phyloP scores from a whole-genome alignment of 2,797 vertebrate species.

The Lerista edwardsae region DNA sequence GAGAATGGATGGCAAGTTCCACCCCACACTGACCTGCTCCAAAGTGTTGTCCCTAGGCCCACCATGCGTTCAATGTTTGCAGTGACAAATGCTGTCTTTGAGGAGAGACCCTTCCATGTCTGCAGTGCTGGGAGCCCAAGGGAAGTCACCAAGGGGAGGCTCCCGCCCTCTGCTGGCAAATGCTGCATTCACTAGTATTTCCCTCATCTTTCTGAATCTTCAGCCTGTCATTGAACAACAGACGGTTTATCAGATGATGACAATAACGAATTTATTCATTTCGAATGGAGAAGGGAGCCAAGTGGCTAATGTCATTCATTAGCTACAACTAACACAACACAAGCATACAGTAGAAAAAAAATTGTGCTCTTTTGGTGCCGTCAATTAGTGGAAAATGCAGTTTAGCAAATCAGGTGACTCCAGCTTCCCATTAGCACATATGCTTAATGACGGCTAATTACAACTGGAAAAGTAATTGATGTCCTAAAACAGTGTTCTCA shows the following conservation, averaged over 20 bases:
- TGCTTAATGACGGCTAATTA: slow-evolving; percentile 44
- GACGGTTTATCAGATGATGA: not conserved
- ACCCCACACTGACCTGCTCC: not conserved
- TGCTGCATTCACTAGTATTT: not conserved
- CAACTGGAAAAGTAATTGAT: not conserved
- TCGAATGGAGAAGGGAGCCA: slow-evolving; percentile 10
- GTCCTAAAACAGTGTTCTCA: slow-evolving; percentile 30
- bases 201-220: slow-evolving; percentile 2
- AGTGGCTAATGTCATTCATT: slow-evolving; percentile 19
- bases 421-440: slow-evolving; percentile 2
- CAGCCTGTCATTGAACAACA: fast-evolving
- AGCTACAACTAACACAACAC: slow-evolving; percentile 5
- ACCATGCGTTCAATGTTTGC: too few relatives aligned
- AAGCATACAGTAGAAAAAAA: not conserved
- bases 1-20: not conserved
- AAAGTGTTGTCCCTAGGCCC: too few relatives aligned
- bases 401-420: not conserved
- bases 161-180: too few relatives aligned
- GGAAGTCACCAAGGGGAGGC: too few relatives aligned
- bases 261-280: slow-evolving; percentile 14
- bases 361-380: slow-evolving; percentile 24
- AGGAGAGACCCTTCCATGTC: too few relatives aligned
- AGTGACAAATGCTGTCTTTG: too few relatives aligned
- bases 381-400: slow-evolving; percentile 32
- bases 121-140: too few relatives aligned